Percentiles rank a stretch among this genome's conserved stretches.
Evolutionary conservation across 1,140 invertebrate species (phyloP).

Genomic region (Drosophila nigromelanica): DNA sequence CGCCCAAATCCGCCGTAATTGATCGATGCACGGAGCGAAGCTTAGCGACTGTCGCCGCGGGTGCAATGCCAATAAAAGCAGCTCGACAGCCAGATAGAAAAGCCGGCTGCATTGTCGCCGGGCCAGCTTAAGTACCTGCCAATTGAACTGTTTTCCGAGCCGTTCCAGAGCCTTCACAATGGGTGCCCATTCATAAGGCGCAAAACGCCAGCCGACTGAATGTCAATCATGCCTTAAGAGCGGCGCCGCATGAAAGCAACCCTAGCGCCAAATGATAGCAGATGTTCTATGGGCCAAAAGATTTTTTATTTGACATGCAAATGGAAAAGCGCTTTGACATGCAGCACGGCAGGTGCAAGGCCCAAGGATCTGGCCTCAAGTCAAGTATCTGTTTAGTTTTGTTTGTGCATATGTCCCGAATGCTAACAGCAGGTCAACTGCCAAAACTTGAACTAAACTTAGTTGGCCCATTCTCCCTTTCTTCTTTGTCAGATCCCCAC

Average conservation of each 20-base stretch:
- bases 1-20: slow-evolving; percentile 73
- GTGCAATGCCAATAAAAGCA: slow-evolving; percentile 69
- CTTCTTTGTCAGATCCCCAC: not conserved
- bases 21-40: slow-evolving; percentile 73
- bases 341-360: slow-evolving; percentile 61
- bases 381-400: slow-evolving; percentile 43
- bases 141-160: slow-evolving; percentile 27
- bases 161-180: slow-evolving; percentile 59
- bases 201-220: slow-evolving; percentile 29
- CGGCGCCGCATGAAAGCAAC: slow-evolving; percentile 29
- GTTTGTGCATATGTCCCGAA: slow-evolving; percentile 41
- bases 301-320: slow-evolving; percentile 68
- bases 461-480: not conserved
- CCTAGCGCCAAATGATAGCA: slow-evolving; percentile 65
- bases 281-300: slow-evolving; percentile 69
- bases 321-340: slow-evolving; percentile 49
- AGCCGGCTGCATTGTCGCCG: slow-evolving; percentile 51
- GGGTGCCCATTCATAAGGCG: slow-evolving; percentile 72
- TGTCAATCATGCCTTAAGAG: slow-evolving; percentile 64
- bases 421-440: slow-evolving; percentile 78
- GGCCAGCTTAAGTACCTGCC: slow-evolving; percentile 68
- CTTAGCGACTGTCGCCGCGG: slow-evolving; percentile 78
- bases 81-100: slow-evolving; percentile 25
- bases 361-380: slow-evolving; percentile 47
- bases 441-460: slow-evolving; percentile 30